Evolutionary conservation across 2,888 invertebrate species (phyloP).

Genomic region (Thelaira solivaga): DNA sequence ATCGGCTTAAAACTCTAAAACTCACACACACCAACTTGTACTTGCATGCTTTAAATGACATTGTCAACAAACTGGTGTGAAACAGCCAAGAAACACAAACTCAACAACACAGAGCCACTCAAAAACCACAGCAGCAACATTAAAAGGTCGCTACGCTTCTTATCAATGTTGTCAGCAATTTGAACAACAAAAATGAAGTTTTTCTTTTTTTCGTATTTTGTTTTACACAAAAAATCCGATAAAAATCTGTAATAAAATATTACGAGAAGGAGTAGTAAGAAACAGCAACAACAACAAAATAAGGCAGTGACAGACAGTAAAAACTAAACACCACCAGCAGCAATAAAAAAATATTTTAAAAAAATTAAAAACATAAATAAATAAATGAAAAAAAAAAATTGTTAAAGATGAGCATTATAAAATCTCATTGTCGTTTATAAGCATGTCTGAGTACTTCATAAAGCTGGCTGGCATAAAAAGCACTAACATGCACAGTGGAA

Average conservation of each 20-base stretch:
- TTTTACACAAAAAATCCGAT: not conserved
- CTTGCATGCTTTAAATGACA: not conserved
- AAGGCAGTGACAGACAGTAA: not conserved
- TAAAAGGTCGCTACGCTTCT: not conserved
- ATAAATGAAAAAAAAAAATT: not conserved
- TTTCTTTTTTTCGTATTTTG: not conserved
- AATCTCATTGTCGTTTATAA: conserved; percentile 48
- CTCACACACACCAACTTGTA: not conserved
- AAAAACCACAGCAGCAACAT: not conserved
- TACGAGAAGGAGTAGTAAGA: not conserved
- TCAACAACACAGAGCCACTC: not conserved
- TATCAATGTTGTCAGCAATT: conserved; percentile 21
- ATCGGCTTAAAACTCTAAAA: not conserved
- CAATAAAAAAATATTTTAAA: no score
- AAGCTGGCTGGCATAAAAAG: not conserved
- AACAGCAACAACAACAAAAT: not conserved
- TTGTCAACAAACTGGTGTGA: conserved; percentile 13
- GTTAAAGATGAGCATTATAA: conserved; percentile 26
- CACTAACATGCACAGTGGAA: conserved; percentile 11
- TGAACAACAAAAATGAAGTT: conserved; percentile 25
- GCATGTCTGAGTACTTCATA: conserved; percentile 59
- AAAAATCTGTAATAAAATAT: conserved; percentile 30
- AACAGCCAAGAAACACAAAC: not conserved
- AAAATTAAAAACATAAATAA: no score
- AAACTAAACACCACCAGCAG: not conserved